These are phyloP conservation scores for Ichneumoninae sp. DNA, from an alignment of 2,888 invertebrate species.

Conservation along the genomic window DNA sequence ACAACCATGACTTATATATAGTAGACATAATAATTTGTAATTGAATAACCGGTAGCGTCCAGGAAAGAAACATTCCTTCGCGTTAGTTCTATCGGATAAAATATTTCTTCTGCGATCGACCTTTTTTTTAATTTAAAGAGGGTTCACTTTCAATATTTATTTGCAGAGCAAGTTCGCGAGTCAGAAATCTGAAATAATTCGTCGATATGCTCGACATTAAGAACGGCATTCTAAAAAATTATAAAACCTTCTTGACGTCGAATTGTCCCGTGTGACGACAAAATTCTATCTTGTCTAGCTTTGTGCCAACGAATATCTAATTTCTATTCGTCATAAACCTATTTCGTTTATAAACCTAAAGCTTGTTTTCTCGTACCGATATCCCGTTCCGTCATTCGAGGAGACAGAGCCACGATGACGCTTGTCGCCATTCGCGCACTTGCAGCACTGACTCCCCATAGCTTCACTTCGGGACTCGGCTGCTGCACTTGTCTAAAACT, in stretches of 20 bases:
- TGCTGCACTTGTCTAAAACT: constrained; percentile 7
- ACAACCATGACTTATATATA: background rate
- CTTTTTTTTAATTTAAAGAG: no score
- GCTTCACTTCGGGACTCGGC: constrained; percentile 37
- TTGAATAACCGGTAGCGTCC: background rate
- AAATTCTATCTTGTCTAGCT: background rate
- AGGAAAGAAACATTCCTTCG: no score
- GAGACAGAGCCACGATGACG: constrained; percentile 71
- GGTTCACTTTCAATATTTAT: no score
- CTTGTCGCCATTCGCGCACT: constrained; percentile 82
- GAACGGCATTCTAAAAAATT: no score
- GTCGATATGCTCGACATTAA: no score
- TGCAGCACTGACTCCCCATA: constrained; percentile 84
- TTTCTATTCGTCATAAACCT: background rate
- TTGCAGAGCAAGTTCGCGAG: no score
- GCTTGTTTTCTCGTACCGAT: constrained; percentile 70
- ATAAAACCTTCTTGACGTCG: no score
- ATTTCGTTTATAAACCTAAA: background rate
- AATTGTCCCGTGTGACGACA: no score
- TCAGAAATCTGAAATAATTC: no score
- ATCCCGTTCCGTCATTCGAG: constrained; percentile 74
- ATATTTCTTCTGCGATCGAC: no score
- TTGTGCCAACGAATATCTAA: background rate
- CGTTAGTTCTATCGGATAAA: no score
- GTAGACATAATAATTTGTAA: background rate